Percentiles rank a stretch among this genome's conserved stretches.
Evolutionary conservation across 37 sponge, comb jelly and placozoan species (phyloP).

Genomic region (Hexactinellida sp.): DNA sequence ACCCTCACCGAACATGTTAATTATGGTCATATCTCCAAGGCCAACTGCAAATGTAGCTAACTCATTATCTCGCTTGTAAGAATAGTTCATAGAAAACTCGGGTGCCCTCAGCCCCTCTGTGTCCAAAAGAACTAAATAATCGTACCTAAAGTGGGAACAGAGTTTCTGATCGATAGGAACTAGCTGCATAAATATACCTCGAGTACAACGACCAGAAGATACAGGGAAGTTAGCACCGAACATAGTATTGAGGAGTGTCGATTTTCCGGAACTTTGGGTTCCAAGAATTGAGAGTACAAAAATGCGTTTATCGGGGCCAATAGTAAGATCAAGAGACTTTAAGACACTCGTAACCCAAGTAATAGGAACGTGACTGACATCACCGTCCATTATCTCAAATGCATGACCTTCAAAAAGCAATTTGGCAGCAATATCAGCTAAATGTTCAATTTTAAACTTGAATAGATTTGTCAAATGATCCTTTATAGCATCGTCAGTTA

Average conservation of each 20-base stretch:
- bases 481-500: background rate
- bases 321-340: background rate
- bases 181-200: constrained; percentile 5
- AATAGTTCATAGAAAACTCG: background rate
- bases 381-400: background rate
- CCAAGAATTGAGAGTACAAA: constrained; percentile 15
- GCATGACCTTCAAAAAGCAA: background rate
- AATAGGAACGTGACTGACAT: background rate
- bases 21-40: background rate
- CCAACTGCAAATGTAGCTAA: constrained; percentile 14
- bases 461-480: background rate
- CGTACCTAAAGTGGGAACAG: background rate
- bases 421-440: background rate
- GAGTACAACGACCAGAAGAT: background rate
- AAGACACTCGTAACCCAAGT: background rate
- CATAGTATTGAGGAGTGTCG: constrained; percentile 11
- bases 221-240: constrained; percentile 1
- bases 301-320: background rate
- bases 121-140: background rate
- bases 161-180: background rate
- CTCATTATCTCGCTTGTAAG: background rate
- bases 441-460: background rate
- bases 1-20: background rate
- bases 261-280: constrained; percentile 16
- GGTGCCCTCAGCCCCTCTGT: too few relatives aligned